Evolutionary conservation across 2,113 vertebrate genomes (phyloP), one percentile per base, ranked within the genome.

Genomic region (Crocuta crocuta): DNA sequence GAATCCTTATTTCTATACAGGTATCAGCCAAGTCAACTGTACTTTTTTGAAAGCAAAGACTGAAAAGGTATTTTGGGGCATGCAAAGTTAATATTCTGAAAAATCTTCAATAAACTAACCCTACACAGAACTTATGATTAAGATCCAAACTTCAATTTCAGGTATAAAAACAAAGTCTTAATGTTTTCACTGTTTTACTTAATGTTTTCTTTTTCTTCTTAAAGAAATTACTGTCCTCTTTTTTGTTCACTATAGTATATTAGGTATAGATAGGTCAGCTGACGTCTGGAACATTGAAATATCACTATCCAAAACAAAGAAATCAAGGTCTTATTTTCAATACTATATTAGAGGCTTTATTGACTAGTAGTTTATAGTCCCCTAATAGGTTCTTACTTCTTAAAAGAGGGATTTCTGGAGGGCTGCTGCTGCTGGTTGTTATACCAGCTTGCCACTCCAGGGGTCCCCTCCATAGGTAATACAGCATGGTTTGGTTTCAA

Each of bases 81-180:
- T 92, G 61, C 24, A 65, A 88, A 84, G 10, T 94, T 61, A 91
- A 31, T 65, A 94, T 71, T 82, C 74, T 50, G 65, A 53, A 92
- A 95, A 94, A 87, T 61, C 7, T 31, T 96, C 61, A 82, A 35
- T 26, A 91, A 95, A 88, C 35, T 73, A 63, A 95, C 65, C n/a
- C 21, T 71, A 35, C 55, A 89, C n/a, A 94, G 68, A 91, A 91
- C 31, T 90, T 83, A 94, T 0, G 33, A 71, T 93, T 87, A 88
- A 92, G 45, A 94, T 61, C n/a, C 66, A 80, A 98, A 96, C 33
- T 89, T 95, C 68, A 87, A 92, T 92, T 90, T 63, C 16, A 96
- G 50, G 35, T 55, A 9, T 94, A 83, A 87, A 91, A 87, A 83
- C 35, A 74, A 95, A 84, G 45, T 65, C 35, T 76, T 39, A 39